A percentile compares a stretch with the other conserved stretches of the same genome.
phyloP scores from a whole-genome alignment of 2,797 vertebrate genomes.

The Siniperca undulata region DNA sequence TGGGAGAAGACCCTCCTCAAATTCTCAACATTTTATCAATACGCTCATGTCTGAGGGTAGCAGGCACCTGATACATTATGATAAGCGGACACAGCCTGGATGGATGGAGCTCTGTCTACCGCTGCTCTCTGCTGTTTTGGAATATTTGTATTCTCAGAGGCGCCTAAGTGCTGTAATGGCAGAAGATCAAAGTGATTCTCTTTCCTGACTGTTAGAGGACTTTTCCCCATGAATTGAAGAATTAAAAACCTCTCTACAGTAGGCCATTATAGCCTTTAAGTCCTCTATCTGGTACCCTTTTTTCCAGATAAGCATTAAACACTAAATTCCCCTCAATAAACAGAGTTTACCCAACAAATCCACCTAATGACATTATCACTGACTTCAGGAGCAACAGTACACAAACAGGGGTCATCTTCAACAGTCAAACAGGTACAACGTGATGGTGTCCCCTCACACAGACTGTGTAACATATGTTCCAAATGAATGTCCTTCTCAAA shows the following conservation, averaged over 20 bases:
- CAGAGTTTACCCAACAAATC: background rate
- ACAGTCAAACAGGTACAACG: slow-evolving; percentile 11
- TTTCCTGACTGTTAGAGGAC: background rate
- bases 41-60: background rate
- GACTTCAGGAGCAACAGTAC: background rate
- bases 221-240: slow-evolving; percentile 8
- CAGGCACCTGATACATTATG: slow-evolving; percentile 32
- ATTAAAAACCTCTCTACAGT: background rate
- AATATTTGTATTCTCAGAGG: slow-evolving; percentile 26
- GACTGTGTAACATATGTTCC: background rate
- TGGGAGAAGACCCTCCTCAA: background rate
- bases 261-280: background rate
- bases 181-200: slow-evolving; percentile 47
- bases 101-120: slow-evolving; percentile 6
- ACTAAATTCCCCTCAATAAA: background rate
- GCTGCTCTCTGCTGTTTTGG: slow-evolving; percentile 18
- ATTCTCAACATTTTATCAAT: background rate
- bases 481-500: slow-evolving; percentile 53
- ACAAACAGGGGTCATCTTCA: background rate
- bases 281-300: background rate
- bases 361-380: background rate
- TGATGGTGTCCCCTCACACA: background rate
- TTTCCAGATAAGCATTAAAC: background rate
- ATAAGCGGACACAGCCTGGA: slow-evolving; percentile 21
- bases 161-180: slow-evolving; percentile 52